phyloP scores from a whole-genome alignment of 2,888 invertebrate genomes.

The Spisula solida region DNA sequence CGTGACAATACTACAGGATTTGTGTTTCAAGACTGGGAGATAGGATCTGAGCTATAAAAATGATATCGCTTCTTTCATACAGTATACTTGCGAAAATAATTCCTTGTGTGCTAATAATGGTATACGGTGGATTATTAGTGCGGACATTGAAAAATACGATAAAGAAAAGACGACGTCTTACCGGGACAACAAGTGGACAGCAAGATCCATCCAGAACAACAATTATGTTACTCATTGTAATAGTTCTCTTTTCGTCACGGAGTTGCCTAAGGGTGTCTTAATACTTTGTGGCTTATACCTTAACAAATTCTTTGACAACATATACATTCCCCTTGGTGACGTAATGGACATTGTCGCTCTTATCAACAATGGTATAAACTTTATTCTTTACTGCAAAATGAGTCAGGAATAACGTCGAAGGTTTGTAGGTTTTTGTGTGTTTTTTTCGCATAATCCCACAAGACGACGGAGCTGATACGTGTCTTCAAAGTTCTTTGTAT shows the following conservation, averaged over 20 bases:
- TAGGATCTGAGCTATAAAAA: constrained; percentile 75
- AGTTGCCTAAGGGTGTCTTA: constrained; percentile 93
- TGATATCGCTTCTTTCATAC: constrained; percentile 94
- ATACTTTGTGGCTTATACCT: constrained; percentile 93
- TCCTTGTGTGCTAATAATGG: constrained; percentile 95
- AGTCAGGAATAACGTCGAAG: constrained; percentile 94
- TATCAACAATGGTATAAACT: constrained; percentile 96
- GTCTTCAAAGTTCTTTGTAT: no score
- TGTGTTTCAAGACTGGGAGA: constrained; percentile 74
- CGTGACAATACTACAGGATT: constrained; percentile 70
- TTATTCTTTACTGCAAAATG: constrained; percentile 97
- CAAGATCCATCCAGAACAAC: constrained; percentile 92
- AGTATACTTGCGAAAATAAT: constrained; percentile 96
- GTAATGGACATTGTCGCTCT: constrained; percentile 96
- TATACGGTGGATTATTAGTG: constrained; percentile 88
- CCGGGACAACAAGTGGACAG: constrained; percentile 59
- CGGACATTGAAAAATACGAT: constrained; percentile 76
- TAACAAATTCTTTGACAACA: constrained; percentile 90
- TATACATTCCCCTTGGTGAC: constrained; percentile 91
- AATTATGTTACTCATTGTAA: constrained; percentile 94
- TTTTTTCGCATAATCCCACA: neutral
- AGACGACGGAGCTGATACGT: neutral
- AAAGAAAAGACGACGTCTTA: constrained; percentile 65
- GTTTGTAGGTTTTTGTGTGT: constrained; percentile 79
- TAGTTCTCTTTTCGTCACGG: constrained; percentile 95